phyloP scores from a whole-genome alignment of 2,888 invertebrate genomes.

The Apamea crenata region DNA sequence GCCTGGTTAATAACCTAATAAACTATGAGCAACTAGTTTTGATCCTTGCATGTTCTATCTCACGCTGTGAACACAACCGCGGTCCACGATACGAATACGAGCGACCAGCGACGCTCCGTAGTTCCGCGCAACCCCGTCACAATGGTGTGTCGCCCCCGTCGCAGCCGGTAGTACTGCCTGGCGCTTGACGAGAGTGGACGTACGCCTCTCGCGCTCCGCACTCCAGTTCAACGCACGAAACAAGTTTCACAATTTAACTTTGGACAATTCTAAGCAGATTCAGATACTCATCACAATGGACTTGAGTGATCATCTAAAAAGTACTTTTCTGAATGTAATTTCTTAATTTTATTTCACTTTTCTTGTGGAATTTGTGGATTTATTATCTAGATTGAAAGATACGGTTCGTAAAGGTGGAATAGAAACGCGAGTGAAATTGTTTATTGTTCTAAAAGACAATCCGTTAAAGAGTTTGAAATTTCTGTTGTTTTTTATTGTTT shows the following conservation, averaged over 20 bases:
- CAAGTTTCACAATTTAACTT: constrained; percentile 81
- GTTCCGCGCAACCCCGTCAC: constrained; percentile 79
- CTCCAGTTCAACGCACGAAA: constrained; percentile 80
- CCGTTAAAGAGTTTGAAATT: constrained; percentile 82
- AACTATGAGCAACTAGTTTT: constrained; percentile 75
- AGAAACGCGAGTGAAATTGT: constrained; percentile 85
- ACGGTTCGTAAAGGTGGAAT: constrained; percentile 82
- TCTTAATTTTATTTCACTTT: constrained; percentile 76
- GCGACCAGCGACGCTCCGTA: constrained; percentile 74
- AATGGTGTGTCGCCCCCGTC: constrained; percentile 80
- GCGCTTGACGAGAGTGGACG: constrained; percentile 82
- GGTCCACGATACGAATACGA: constrained; percentile 40
- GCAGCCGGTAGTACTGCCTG: constrained; percentile 79
- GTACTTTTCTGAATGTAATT: constrained; percentile 73
- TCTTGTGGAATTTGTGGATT: constrained; percentile 85
- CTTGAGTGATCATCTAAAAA: constrained; percentile 74
- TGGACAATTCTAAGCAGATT: constrained; percentile 66
- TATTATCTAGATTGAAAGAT: constrained; percentile 82
- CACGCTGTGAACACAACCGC: constrained; percentile 51
- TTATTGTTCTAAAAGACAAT: constrained; percentile 83
- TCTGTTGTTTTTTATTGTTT: constrained; percentile 83
- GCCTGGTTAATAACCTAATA: constrained; percentile 72
- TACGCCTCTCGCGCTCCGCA: constrained; percentile 70
- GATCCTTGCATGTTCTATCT: constrained; percentile 75
- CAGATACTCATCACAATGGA: constrained; percentile 78